Evolutionary conservation across 30 jellyfish, hydroid and myxozoan genomes (phyloP), one percentile per base, ranked within the genome.

Genomic region (Turritopsis dohrnii): DNA sequence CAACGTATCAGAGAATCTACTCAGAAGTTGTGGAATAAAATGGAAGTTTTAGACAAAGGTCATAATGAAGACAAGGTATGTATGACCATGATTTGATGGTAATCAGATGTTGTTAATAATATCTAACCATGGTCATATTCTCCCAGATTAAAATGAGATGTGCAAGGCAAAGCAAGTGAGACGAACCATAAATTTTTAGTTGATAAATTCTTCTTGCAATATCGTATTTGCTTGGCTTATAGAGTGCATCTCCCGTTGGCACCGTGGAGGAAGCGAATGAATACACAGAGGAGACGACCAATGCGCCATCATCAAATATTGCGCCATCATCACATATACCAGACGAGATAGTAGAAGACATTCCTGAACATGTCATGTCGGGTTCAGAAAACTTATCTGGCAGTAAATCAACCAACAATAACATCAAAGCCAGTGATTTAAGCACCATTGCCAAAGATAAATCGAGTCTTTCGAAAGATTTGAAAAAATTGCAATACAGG

Each of bases 11-110:
- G 90, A 54, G 87, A 88, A 28, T 84, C 90, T 18, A 93, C 98
- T n/a, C 93, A 93, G 84, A 88, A 87, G 65, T 81, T 93, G 52
- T 93, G 96, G 96, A 83, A 85, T 83, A 88, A 86, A 81, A 28
- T 93, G 60, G 96, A 90, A 28, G 89, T 81, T 16, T 76, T 60
- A 22, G 94, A 93, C 28, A 88, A 84, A 69, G 9, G 31, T n/a
- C 16, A 69, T n/a, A 17, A 69, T 7, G 77, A 21, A 19, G 16
- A 23, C 23, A 69, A 69, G 77, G 77, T 69, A 69, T 27, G 9
- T n/a, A n/a, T n/a, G n/a, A n/a, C n/a, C n/a, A n/a, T n/a, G n/a
- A n/a, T n/a, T n/a, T n/a, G n/a, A n/a, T n/a, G n/a, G n/a, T n/a
- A n/a, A n/a, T n/a, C n/a, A n/a, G n/a, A n/a, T n/a, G n/a, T n/a